Base-by-base conservation (phyloP, 2,888 invertebrate genomes). In the Macropis europaea region DNA sequence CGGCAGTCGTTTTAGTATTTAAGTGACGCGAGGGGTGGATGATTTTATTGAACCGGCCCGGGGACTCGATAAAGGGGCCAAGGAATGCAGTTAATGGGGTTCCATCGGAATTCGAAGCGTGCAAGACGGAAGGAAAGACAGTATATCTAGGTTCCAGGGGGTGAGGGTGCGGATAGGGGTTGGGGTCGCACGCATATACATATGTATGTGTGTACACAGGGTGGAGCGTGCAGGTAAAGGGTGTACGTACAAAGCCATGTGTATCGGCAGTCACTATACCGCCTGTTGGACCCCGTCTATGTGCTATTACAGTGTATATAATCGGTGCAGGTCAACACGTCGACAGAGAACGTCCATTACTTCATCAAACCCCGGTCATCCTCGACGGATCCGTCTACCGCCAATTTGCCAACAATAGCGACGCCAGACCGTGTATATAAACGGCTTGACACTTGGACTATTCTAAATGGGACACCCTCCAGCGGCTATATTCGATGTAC, bases 331-430 rank as follows among this genome's bases (percentile, higher is more conserved):
- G 86, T 88, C 87, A 88, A 87, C 86, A 88, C 83, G 85, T 83
- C 84, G 84, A 89, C 89, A 88, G 82, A 81, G 87, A 87, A 87
- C 76, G 86, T 89, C 89, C 89, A 89, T 88, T 89, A 89, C 87
- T 87, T 87, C 88, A 85, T 88, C 88, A 88, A 88, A 88, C 86
- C 78, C 66, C 69, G 84, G 81, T 82, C 85, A 86, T 86, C 77
- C 84, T 68, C 81, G 84, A 83, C 82, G 79, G 84, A 83, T 84
- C 81, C 77, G 79, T 79, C 82, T 79, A 84, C 83, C 82, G 81
- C 83, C 85, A 82, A 86, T 82, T 84, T 86, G 85, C 84, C 84
- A 85, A 83, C 84, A 82, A 78, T 81, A 78, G 79, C 79, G 73
- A 77, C 72, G 66, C 82, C 70, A 56, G 47, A 67, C 64, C 70